Percentiles rank a stretch among this genome's conserved stretches.
Conservation (phyloP, 2,113 vertebrate genomes). For the Erinaceus europaeus region DNA sequence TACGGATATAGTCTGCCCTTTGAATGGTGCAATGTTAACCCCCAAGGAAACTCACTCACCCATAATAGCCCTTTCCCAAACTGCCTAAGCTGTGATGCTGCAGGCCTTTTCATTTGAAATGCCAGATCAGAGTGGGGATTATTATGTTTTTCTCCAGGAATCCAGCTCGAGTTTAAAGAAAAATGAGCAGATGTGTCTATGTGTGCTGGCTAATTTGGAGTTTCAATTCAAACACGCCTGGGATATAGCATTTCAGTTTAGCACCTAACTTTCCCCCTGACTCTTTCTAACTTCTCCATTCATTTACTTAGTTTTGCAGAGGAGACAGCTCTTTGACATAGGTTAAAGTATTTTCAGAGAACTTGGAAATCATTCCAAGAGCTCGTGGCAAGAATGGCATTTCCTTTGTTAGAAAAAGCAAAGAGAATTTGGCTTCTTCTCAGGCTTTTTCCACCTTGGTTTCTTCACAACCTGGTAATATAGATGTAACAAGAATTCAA, state of each 20-base stretch:
- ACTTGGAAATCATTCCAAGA: slow-evolving; percentile 72
- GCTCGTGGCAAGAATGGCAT: slow-evolving; percentile 71
- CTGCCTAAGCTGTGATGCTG: not conserved
- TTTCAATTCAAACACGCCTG: slow-evolving; percentile 9
- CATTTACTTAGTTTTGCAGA: slow-evolving; percentile 70
- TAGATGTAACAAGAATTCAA: slow-evolving; percentile 67
- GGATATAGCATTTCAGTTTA: slow-evolving; percentile 50
- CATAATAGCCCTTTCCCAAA: slow-evolving; percentile 38
- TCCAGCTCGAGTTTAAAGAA: slow-evolving; percentile 62
- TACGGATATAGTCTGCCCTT: not conserved
- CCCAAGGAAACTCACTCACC: not conserved
- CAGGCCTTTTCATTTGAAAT: slow-evolving; percentile 51
- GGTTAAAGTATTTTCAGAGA: slow-evolving; percentile 74
- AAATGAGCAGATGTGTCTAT: slow-evolving; percentile 48
- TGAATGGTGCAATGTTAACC: slow-evolving; percentile 25
- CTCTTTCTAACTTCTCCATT: slow-evolving; percentile 57
- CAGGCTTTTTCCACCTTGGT: slow-evolving; percentile 54
- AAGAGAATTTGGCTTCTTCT: slow-evolving; percentile 50
- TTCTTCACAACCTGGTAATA: slow-evolving; percentile 57
- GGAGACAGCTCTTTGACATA: slow-evolving; percentile 72
- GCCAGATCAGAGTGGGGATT: slow-evolving; percentile 54
- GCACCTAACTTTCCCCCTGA: slow-evolving; percentile 37
- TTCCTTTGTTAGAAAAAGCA: slow-evolving; percentile 73
- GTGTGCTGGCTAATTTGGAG: slow-evolving; percentile 46
- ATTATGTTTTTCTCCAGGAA: slow-evolving; percentile 57